Base-by-base conservation (phyloP, 1,140 invertebrate species). In the Holotrichia oblita region DNA sequence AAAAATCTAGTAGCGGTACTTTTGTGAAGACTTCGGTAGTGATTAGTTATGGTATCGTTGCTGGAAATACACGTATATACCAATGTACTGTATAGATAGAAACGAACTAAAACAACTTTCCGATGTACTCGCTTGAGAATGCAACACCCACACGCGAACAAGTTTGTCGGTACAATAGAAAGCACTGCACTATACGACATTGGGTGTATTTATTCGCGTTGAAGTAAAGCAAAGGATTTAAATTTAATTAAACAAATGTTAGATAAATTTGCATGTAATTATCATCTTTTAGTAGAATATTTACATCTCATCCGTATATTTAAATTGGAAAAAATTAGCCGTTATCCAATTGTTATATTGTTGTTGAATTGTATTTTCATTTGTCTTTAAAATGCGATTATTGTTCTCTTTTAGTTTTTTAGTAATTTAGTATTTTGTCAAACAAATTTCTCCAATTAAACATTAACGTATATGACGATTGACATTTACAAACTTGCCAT, bases 161-260 rank as follows among this genome's bases (percentile, higher is more conserved):
- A 69, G 61, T 69, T 69, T 69, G 22, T 22, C 8, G 4, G 61
- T 34, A 69, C 20, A 69, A 69, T 69, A 69, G 61, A 69, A 69
- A 0, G 22, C 61, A 69, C 9, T 69, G 61, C 20, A 27, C 27
- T 22, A 24, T 27, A 69, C 61, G 10, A 69, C 22, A 69, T 24
- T 69, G 12, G 22, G 61, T 6, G 22, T 69, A 69, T 69, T 69
- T 69, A 69, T 69, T 48, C n/a, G 7, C 44, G 27, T 34, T 69
- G 14, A 24, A 69, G 22, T 22, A 69, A 34, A 69, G 27, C 20
- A 69, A 69, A 7, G 22, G 8, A 24, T 27, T 69, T 27, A 69
- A 22, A 17, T 69, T 22, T 24, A 69, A 69, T 69, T 69, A 69
- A 69, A 69, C 12, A 20, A 12, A 14, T 27, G 22, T 69, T 69